Base-by-base conservation (phyloP, 2,113 vertebrate genomes). In the Brienomyrus brachyistius region DNA sequence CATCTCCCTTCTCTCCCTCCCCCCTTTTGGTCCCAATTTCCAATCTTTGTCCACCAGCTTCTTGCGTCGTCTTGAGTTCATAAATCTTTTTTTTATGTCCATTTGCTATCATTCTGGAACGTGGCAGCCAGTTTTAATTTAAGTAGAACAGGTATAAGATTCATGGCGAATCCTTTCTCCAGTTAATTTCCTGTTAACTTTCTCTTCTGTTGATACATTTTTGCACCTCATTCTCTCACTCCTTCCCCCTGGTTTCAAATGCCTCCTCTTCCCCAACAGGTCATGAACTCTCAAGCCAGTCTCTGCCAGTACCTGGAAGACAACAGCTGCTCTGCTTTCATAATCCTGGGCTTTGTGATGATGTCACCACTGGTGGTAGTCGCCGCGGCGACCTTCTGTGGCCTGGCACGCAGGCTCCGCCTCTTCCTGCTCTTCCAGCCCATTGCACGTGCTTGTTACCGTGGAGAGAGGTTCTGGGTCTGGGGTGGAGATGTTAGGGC, bases 311-410 rank as follows among this genome's bases (percentile, higher is more conserved):
- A 98, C 93, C 93, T 99, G 50, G 98, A 99, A 0, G 98, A 99
- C 94, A 97, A 97, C 95, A 97, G 97, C 92, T 97, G 98, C 50
- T 98, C 97, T 0, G 97, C 98, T 83, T 97, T 99, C 92, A 98
- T 98, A 90, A 98, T 98, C 93, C 92, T 98, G 7, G 98, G 98
- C 74, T 98, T 99, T n/a, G 95, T 99, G 85, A 96, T 97, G 95
- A 96, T 99, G 97, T 99, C 98, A 0, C 98, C 97, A 0, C 97
- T 99, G 50, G 95, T 99, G 5, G 97, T 98, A 8, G 95, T 98
- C 70, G 98, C 98, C 3, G 97, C 97, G 2, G 97, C 96, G 0
- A 88, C 94, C 1, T 98, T 98, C 95, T 96, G 97, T 43, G 96
- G 95, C 85, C 93, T 99, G 90, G 94, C 96, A 0, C 94, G 96